Percentiles rank a stretch among this genome's conserved stretches.
These are phyloP conservation scores for Helicoverpa armigera DNA, from an alignment of 1,140 invertebrate genomes.

Conservation along the genomic window DNA sequence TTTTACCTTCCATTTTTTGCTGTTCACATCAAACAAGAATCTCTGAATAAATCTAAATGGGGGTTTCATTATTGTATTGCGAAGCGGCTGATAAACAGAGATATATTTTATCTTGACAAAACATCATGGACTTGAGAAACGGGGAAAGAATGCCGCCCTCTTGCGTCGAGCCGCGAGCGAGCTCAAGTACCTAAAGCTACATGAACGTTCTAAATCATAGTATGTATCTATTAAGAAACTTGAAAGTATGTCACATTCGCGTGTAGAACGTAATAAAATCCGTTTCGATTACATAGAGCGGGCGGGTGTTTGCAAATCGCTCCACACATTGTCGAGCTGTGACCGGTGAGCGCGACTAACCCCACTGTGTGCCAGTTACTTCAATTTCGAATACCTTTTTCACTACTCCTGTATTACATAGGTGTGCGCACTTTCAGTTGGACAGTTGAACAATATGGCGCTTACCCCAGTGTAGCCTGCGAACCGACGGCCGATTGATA, in stretches of 20 bases:
- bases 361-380: slow-evolving; percentile 46
- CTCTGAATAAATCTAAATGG: slow-evolving; percentile 39
- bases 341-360: slow-evolving; percentile 23
- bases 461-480: not conserved
- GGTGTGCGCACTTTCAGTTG: slow-evolving; percentile 22
- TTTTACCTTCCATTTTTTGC: slow-evolving; percentile 14
- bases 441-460: slow-evolving; percentile 19
- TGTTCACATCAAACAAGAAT: slow-evolving; percentile 21
- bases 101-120: slow-evolving; percentile 32
- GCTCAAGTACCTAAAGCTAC: not conserved
- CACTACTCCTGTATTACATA: slow-evolving; percentile 31
- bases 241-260: slow-evolving; percentile 47
- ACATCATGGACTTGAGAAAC: slow-evolving; percentile 33
- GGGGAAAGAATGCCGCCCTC: slow-evolving; percentile 28
- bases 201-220: slow-evolving; percentile 31
- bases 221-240: slow-evolving; percentile 48
- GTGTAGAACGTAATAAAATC: slow-evolving; percentile 55
- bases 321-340: slow-evolving; percentile 24
- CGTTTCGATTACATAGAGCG: slow-evolving; percentile 54
- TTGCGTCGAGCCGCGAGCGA: slow-evolving; percentile 2
- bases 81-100: slow-evolving; percentile 9
- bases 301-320: slow-evolving; percentile 45
- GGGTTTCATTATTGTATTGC: slow-evolving; percentile 38
- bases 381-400: slow-evolving; percentile 56
- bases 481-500: slow-evolving; percentile 10